Percentiles rank a stretch among this genome's conserved stretches.
Evolutionary conservation across 2,888 invertebrate genomes (phyloP).

Genomic region (Coleophora deauratella): DNA sequence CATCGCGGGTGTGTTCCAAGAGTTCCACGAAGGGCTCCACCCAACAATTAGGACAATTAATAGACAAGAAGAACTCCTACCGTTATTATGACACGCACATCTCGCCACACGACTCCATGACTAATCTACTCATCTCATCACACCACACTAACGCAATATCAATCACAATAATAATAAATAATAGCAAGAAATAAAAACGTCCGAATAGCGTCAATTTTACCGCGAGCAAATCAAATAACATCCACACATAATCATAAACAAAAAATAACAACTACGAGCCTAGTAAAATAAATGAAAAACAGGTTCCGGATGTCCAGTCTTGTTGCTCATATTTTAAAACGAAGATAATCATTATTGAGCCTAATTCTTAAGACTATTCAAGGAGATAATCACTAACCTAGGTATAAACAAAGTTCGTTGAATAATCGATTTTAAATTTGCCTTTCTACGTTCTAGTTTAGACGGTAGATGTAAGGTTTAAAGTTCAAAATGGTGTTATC

Average conservation of each 20-base stretch:
- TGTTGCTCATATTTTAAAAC: constrained; percentile 56
- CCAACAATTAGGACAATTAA: constrained; percentile 58
- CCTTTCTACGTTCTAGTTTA: constrained; percentile 24
- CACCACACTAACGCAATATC: neutral
- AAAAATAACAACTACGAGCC: constrained; percentile 34
- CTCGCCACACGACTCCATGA: constrained; percentile 15
- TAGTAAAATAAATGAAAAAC: constrained; percentile 37
- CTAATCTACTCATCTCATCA: constrained; percentile 13
- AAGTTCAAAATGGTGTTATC: constrained; percentile 25
- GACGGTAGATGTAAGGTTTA: constrained; percentile 31
- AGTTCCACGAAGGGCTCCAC: constrained; percentile 47
- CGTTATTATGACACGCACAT: constrained; percentile 23
- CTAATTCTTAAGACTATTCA: constrained; percentile 62
- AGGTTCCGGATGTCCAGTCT: constrained; percentile 56
- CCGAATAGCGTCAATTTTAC: constrained; percentile 29
- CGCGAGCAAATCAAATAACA: constrained; percentile 26
- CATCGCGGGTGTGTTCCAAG: constrained; percentile 4
- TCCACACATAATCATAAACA: constrained; percentile 18
- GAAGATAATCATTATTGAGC: constrained; percentile 64
- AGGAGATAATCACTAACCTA: constrained; percentile 56
- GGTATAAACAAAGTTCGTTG: constrained; percentile 38
- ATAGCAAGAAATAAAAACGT: neutral
- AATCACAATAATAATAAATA: too few species aligned
- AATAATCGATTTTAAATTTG: constrained; percentile 30
- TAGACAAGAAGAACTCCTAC: constrained; percentile 33